Evolutionary conservation across 2,113 vertebrate genomes (phyloP).

Genomic region (Pampusana beccarii): DNA sequence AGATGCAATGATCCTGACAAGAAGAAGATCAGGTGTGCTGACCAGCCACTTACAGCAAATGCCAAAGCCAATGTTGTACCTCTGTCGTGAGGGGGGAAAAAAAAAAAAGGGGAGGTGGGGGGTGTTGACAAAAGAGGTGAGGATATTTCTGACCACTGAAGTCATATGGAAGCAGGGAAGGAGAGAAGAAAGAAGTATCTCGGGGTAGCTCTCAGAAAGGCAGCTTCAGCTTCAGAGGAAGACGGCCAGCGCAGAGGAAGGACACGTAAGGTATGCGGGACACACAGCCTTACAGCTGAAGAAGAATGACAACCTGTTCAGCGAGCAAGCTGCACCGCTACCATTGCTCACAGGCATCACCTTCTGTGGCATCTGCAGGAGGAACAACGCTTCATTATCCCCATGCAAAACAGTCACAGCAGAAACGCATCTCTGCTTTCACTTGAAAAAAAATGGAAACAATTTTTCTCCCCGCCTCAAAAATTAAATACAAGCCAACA

Average conservation of each 20-base stretch:
- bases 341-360: background rate
- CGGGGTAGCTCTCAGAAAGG: background rate
- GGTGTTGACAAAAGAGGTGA: background rate
- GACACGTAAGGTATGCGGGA: fast-evolving
- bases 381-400: background rate
- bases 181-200: background rate
- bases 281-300: background rate
- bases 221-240: background rate
- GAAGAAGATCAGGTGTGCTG: background rate
- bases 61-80: fast-evolving
- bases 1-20: background rate
- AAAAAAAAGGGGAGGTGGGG: fast-evolving
- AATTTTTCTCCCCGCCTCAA: background rate
- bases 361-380: background rate
- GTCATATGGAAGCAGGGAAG: background rate
- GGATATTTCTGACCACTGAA: background rate
- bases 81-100: background rate
- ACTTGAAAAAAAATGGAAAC: background rate
- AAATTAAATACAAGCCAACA: background rate
- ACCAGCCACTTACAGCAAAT: background rate
- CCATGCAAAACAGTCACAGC: background rate
- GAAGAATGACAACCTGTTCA: background rate
- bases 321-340: fast-evolving
- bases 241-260: background rate
- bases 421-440: background rate